Percentiles rank a stretch among this genome's conserved stretches.
phyloP scores from a whole-genome alignment of 2,113 vertebrate genomes.

The Gambusia affinis region DNA sequence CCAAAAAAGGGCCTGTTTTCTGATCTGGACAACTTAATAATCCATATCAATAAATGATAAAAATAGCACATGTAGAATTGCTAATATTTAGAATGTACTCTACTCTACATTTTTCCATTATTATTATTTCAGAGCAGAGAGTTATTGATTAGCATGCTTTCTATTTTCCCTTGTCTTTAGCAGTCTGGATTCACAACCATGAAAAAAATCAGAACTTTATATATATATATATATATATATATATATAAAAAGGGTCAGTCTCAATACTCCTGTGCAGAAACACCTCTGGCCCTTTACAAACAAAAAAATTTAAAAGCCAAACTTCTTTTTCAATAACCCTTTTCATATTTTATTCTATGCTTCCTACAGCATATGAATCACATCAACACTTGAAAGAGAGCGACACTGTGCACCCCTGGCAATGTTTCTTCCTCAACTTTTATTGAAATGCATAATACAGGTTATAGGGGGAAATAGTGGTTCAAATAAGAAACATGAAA shows the following conservation, averaged over 20 bases:
- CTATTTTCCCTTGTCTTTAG: not conserved
- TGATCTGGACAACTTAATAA: too few relatives aligned
- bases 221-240: too few relatives aligned
- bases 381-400: slow-evolving; percentile 48
- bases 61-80: too few relatives aligned
- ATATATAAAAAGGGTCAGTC: too few relatives aligned
- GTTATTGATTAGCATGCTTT: not conserved
- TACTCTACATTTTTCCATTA: not conserved
- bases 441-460: slow-evolving; percentile 3
- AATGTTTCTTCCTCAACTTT: not conserved
- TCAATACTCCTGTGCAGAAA: too few relatives aligned
- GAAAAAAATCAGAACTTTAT: too few relatives aligned
- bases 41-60: too few relatives aligned
- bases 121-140: not conserved
- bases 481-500: not conserved
- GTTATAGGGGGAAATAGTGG: not conserved
- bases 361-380: slow-evolving; percentile 26
- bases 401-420: slow-evolving; percentile 1
- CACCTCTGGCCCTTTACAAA: slow-evolving; percentile 13
- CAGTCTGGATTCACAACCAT: not conserved
- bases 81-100: not conserved
- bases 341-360: slow-evolving; percentile 6
- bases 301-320: slow-evolving; percentile 43
- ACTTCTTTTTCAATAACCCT: not conserved
- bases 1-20: slow-evolving; percentile 11